Percentiles rank a stretch among this genome's conserved stretches.
Conservation (phyloP, 2,113 vertebrate genomes). For the Opisthocomus hoazin region DNA sequence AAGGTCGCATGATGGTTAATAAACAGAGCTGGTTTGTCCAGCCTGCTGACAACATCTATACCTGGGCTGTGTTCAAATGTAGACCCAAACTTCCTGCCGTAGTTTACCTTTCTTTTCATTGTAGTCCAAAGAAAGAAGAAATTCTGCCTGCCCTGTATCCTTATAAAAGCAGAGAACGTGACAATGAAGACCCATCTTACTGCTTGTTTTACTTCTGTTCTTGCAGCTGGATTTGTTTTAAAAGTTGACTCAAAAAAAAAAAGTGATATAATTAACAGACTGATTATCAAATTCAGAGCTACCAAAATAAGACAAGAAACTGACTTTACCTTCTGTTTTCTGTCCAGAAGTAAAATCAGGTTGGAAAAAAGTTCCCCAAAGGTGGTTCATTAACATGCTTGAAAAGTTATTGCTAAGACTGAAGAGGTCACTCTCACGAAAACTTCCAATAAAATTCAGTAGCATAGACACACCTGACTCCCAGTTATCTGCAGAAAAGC, state of each 20-base stretch:
- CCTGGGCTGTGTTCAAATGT: not conserved
- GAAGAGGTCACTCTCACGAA: not conserved
- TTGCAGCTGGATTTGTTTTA: not conserved
- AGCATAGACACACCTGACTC: not conserved
- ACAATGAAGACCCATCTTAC: not conserved
- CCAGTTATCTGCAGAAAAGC: not conserved
- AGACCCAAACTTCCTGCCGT: not conserved
- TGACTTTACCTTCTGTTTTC: not conserved
- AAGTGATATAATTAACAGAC: not conserved
- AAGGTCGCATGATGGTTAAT: not conserved
- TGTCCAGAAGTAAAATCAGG: not conserved
- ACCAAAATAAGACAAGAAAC: not conserved
- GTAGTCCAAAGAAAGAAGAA: not conserved
- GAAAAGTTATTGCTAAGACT: not conserved
- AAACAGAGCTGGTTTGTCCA: not conserved
- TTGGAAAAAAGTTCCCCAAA: not conserved
- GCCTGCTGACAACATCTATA: not conserved
- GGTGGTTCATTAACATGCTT: not conserved
- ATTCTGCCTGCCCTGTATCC: not conserved
- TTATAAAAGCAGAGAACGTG: not conserved
- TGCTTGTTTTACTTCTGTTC: not conserved
- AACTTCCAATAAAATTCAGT: not conserved
- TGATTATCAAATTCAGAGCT: not conserved
- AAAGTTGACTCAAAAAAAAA: not conserved
- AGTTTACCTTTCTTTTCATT: not conserved